Evolutionary conservation across 2,888 invertebrate genomes (phyloP).

Genomic region (Heliconius sara): DNA sequence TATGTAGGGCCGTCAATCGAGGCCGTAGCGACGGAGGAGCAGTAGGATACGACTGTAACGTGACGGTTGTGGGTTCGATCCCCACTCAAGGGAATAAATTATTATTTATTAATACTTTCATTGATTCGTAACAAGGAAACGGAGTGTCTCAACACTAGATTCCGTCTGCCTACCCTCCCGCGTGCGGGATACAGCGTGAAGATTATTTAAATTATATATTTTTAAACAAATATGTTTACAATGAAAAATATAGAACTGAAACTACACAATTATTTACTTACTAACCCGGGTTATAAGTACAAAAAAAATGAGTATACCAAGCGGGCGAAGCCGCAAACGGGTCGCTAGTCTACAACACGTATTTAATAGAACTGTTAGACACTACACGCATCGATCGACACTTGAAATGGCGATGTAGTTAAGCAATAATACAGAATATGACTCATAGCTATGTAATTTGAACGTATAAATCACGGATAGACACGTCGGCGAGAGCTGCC

Average conservation of each 20-base stretch:
- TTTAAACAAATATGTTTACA: no score
- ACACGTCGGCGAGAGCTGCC: slow-evolving; percentile 52
- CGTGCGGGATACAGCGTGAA: background rate
- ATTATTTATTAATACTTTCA: background rate
- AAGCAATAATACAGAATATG: slow-evolving; percentile 34
- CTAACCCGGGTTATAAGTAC: no score
- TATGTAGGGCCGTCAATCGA: no score
- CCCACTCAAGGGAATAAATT: background rate
- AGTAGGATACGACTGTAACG: no score
- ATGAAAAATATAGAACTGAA: no score
- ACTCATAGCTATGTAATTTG: slow-evolving; percentile 53
- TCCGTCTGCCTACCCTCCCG: background rate
- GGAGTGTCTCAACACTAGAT: background rate
- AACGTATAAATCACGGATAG: slow-evolving; percentile 64
- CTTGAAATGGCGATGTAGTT: slow-evolving; percentile 4
- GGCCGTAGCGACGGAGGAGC: no score
- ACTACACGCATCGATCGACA: background rate
- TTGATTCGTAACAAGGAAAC: background rate
- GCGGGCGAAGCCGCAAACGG: no score
- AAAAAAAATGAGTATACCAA: no score
- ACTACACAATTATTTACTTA: no score
- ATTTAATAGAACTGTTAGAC: slow-evolving; percentile 17
- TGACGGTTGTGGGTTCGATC: background rate
- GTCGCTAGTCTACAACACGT: background rate
- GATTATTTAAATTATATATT: no score